Evolutionary conservation across 2,797 vertebrate species (phyloP).

Genomic region (Poeciliopsis gracilis): DNA sequence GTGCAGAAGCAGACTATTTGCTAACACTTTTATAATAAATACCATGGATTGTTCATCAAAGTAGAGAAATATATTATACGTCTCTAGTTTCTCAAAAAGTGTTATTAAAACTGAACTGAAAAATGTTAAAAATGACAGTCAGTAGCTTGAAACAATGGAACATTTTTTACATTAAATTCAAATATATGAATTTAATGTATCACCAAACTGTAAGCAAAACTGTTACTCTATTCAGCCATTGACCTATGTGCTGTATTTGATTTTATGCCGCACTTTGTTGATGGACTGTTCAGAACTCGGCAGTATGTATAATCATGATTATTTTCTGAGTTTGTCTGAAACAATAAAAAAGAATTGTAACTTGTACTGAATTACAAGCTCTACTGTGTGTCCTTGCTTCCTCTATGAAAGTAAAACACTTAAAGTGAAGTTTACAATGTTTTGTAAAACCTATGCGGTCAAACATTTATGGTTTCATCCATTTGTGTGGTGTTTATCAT

Average conservation of each 20-base stretch:
- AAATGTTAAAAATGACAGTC: background rate
- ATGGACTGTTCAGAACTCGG: background rate
- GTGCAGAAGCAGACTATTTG: background rate
- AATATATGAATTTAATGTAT: background rate
- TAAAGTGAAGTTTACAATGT: constrained; percentile 1
- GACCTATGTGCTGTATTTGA: background rate
- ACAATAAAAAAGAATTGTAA: background rate
- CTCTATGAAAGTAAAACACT: constrained; percentile 11
- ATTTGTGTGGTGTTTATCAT: constrained; percentile 6
- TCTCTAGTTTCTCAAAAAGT: background rate
- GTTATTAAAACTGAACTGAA: background rate
- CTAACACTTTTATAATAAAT: background rate
- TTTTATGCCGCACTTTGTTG: background rate
- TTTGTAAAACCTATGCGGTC: constrained; percentile 14
- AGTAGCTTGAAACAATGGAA: background rate
- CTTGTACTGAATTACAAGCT: constrained; percentile 12
- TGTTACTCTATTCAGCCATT: background rate
- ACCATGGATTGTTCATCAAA: background rate
- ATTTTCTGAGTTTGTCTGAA: constrained; percentile 7
- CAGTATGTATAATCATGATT: background rate
- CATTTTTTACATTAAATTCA: too few relatives aligned
- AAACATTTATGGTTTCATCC: constrained; percentile 22
- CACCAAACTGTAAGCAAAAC: background rate
- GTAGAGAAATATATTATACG: background rate
- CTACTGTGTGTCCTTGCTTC: background rate